Percentiles rank a stretch among this genome's conserved stretches.
These are phyloP conservation scores for Caradrina clavipalpis DNA, from an alignment of 2,888 invertebrate genomes.

Conservation along the genomic window DNA sequence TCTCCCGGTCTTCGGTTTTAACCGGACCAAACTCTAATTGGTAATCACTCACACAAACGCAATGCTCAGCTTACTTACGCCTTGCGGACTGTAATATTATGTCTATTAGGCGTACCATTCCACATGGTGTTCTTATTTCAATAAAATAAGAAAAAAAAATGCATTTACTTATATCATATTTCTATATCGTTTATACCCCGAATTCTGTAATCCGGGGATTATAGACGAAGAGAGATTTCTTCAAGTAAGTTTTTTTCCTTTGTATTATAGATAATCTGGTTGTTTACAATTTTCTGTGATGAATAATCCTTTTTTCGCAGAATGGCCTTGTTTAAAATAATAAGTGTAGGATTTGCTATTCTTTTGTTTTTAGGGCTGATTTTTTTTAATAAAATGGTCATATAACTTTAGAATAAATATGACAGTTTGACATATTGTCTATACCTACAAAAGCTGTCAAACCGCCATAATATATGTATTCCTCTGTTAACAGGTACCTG, in stretches of 20 bases:
- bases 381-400: no score
- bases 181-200: not conserved
- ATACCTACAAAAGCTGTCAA: no score
- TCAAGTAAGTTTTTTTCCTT: not conserved
- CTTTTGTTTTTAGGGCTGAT: not conserved
- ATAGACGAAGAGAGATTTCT: not conserved
- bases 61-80: no score
- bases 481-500: no score
- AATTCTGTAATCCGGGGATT: not conserved
- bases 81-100: no score
- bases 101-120: not conserved
- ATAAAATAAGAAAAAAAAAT: constrained; percentile 11
- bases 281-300: constrained; percentile 20
- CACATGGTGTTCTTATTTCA: not conserved
- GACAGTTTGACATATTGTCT: no score
- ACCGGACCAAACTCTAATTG: no score
- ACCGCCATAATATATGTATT: no score
- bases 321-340: constrained; percentile 11
- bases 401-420: no score
- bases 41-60: no score
- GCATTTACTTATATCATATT: not conserved
- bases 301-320: not conserved
- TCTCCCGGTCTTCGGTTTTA: no score
- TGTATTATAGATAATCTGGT: constrained; percentile 1
- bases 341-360: constrained; percentile 2